A percentile compares a stretch with the other conserved stretches of the same genome.
Evolutionary conservation across 1,140 invertebrate genomes (phyloP).

Genomic region (Heliconius hermathena): DNA sequence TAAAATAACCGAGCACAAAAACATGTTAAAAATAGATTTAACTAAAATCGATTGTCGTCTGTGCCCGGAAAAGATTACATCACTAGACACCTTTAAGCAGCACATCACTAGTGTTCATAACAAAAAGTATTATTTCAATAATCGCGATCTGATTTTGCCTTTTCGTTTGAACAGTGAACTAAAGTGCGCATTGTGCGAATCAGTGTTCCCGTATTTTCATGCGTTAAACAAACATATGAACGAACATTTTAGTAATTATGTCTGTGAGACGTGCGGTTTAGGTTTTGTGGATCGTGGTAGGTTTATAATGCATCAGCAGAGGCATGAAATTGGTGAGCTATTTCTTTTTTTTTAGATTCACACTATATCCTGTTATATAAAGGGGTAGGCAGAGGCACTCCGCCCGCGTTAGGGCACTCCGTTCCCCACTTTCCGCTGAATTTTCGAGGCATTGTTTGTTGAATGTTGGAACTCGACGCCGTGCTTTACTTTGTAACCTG

Average conservation of each 20-base stretch:
- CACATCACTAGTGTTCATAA: constrained; percentile 59
- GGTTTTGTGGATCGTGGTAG: constrained; percentile 80
- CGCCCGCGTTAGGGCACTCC: too few species aligned
- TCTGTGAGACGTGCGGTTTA: constrained; percentile 85
- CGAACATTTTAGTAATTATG: constrained; percentile 76
- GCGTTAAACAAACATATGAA: constrained; percentile 76
- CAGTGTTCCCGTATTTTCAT: constrained; percentile 66
- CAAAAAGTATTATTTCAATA: constrained; percentile 65
- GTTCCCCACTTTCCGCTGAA: too few species aligned
- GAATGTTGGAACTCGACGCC: too few species aligned
- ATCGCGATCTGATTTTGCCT: constrained; percentile 60
- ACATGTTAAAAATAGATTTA: constrained; percentile 69
- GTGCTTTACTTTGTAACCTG: too few species aligned
- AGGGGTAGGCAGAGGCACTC: too few species aligned
- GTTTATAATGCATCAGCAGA: constrained; percentile 75
- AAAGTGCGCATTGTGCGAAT: constrained; percentile 62
- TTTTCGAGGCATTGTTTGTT: too few species aligned
- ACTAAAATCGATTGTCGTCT: constrained; percentile 67
- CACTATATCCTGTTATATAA: too few species aligned
- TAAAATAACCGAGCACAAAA: constrained; percentile 64
- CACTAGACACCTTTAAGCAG: constrained; percentile 59
- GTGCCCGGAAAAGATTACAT: constrained; percentile 51
- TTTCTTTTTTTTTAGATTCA: neutral
- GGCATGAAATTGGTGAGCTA: constrained; percentile 57
- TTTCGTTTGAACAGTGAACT: constrained; percentile 60